These are phyloP conservation scores for Parnassius smintheus DNA, from an alignment of 2,888 invertebrate species.

Conservation along the genomic window DNA sequence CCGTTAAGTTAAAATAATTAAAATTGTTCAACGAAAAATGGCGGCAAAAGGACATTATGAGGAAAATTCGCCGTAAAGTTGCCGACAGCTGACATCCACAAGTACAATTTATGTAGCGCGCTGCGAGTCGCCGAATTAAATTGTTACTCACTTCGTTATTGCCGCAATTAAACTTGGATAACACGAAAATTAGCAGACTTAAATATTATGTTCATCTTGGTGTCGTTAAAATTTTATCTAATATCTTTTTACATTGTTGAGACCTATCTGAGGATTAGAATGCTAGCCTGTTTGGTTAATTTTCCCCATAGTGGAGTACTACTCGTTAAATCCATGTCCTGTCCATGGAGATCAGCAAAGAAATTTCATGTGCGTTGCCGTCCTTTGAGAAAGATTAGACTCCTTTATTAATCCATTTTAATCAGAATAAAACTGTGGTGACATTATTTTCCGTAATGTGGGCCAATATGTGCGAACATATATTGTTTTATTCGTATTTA, in stretches of 20 bases:
- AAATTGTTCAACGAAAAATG: constrained; percentile 72
- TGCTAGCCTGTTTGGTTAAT: too few species aligned
- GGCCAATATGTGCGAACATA: too few species aligned
- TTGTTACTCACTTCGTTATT: constrained; percentile 72
- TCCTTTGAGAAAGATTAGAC: too few species aligned
- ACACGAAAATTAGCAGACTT: constrained; percentile 45
- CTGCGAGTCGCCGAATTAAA: constrained; percentile 68
- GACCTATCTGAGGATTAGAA: too few species aligned
- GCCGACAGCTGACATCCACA: constrained; percentile 76
- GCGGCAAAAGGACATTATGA: constrained; percentile 73
- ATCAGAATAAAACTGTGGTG: too few species aligned
- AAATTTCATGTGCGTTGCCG: too few species aligned
- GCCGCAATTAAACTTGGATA: constrained; percentile 72
- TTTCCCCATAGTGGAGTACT: too few species aligned
- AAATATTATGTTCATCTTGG: constrained; percentile 10
- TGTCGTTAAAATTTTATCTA: background rate
- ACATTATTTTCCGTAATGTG: too few species aligned
- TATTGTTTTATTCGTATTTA: too few species aligned
- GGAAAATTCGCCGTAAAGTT: constrained; percentile 70
- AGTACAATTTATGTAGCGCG: constrained; percentile 73
- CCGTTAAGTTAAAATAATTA: constrained; percentile 69
- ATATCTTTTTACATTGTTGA: background rate
- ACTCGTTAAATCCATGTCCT: too few species aligned
- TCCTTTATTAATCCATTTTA: too few species aligned
- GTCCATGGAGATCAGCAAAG: too few species aligned